Conservation (phyloP, 2,888 invertebrate species). For the Drosophila limbata region DNA sequence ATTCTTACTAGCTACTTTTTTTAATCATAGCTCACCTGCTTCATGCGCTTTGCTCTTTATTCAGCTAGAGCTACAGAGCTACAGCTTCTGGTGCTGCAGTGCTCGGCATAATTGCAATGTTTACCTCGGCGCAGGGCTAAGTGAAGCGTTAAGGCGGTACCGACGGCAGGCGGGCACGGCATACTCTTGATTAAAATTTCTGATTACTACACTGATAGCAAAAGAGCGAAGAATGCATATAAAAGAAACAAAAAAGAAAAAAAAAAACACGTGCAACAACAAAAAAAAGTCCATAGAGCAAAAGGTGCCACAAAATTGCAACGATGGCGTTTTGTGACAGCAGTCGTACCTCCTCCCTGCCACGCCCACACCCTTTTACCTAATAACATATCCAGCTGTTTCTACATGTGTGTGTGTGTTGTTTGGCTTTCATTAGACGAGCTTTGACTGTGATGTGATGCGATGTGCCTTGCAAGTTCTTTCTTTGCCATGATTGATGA, state of each 20-base stretch:
- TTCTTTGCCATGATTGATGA: conserved; percentile 74
- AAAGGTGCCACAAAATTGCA: conserved; percentile 78
- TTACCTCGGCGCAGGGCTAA: conserved; percentile 70
- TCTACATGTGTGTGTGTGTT: conserved; percentile 32
- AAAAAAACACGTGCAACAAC: conserved; percentile 2
- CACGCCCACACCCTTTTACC: conserved; percentile 39
- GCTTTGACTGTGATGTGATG: conserved; percentile 43
- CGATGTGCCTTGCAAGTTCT: conserved; percentile 47
- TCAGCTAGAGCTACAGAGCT: conserved; percentile 32
- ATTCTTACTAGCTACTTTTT: conserved; percentile 31
- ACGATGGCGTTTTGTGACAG: conserved; percentile 75
- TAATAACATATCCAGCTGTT: conserved; percentile 70
- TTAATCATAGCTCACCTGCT: conserved; percentile 73
- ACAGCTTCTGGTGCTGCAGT: conserved; percentile 40
- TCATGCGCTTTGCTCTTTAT: conserved; percentile 59
- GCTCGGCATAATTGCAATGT: conserved; percentile 76
- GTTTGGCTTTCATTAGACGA: conserved; percentile 77
- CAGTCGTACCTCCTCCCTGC: conserved; percentile 15
- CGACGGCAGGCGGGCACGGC: conserved; percentile 18
- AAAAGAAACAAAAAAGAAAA: conserved; percentile 28
- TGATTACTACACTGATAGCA: conserved; percentile 77
- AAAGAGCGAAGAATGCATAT: conserved; percentile 66
- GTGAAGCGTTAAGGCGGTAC: conserved; percentile 73
- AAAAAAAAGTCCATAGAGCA: conserved; percentile 33
- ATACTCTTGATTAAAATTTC: conserved; percentile 78